Base-by-base conservation (phyloP, 30 jellyfish, hydroid and myxozoan genomes). In the Chrysaora quinquecirrha region DNA sequence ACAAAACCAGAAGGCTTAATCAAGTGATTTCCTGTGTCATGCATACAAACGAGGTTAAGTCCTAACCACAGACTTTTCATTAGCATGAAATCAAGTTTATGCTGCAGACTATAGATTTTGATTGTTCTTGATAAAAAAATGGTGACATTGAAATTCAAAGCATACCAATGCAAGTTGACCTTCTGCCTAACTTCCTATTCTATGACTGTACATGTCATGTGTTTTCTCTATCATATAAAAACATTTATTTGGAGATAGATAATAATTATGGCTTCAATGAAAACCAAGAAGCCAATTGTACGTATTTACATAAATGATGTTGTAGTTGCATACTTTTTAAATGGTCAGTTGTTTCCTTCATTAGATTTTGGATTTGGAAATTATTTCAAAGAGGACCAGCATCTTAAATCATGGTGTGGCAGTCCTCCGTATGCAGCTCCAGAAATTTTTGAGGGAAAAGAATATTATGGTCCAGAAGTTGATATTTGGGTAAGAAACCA, bases 351-450 rank as follows among this genome's bases (percentile, higher is more conserved):
- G 24, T 34, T 52, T 24, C 34, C 34, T 18, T 71, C 18, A 16
- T 21, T 50, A 87, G 98, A 93, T 93, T 93, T 93, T 76, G 98
- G 98, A 19, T 93, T 93, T 73, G 95, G 98, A 46, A 93, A 93
- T 56, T 82, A 54, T 77, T 80, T 75, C 50, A 48, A 68, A 87
- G 94, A 75, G 48, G 65, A 71, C 82, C 96, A 79, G 73, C 82
- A 25, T 23, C 71, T 93, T 35, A 80, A 82, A 61, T 88, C 98
- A 18, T 93, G 95, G 94, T 93, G 98, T 62, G 98, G 98, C 24
- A 93, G 97, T 50, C 98, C 98, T 20, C 98, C 97, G 4, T 93
- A 93, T 81, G 98, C 98, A 7, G 98, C 98, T 19, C 98, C 98
- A 30, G 98, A 93, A 62, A 71, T 93, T 27, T 93, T 93, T 76